Conservation (phyloP, 2,888 invertebrate genomes). For the Tryphoninae sp. region DNA sequence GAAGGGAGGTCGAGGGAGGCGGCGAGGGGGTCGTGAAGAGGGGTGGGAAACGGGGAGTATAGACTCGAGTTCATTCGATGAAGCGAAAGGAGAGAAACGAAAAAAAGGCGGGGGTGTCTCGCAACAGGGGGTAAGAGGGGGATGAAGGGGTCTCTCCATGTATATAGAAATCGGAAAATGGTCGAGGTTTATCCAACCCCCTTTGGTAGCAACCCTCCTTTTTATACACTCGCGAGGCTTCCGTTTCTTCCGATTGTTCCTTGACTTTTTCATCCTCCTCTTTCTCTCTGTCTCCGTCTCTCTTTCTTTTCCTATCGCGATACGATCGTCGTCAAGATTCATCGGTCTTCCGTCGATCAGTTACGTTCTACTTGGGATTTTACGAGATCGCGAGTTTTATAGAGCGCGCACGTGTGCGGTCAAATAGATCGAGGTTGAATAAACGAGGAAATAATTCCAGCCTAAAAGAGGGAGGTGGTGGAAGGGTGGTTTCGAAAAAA, state of each 20-base stretch:
- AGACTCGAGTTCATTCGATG: constrained; percentile 56
- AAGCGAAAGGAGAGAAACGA: constrained; percentile 57
- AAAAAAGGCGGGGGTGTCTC: constrained; percentile 55
- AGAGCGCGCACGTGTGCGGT: neutral
- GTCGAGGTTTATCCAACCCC: constrained; percentile 38
- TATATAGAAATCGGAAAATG: constrained; percentile 23
- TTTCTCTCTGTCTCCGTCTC: neutral
- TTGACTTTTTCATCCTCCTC: neutral
- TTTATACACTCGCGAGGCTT: constrained; percentile 61
- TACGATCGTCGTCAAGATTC: constrained; percentile 54
- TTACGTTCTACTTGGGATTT: constrained; percentile 22
- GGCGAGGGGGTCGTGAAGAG: constrained; percentile 15
- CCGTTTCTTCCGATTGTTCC: constrained; percentile 47
- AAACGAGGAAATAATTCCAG: too few relatives aligned
- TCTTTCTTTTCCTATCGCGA: constrained; percentile 24
- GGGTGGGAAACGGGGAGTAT: constrained; percentile 23
- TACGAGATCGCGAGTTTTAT: constrained; percentile 22
- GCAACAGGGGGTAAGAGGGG: constrained; percentile 44
- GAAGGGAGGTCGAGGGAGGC: constrained; percentile 24
- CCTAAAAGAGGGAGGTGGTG: neutral
- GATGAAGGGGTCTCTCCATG: constrained; percentile 39
- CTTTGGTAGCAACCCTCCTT: constrained; percentile 62
- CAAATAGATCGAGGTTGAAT: constrained; percentile 7
- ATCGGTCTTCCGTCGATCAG: constrained; percentile 38
- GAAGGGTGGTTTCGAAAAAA: too few relatives aligned